Evolutionary conservation across 2,797 vertebrate species (phyloP).

Genomic region (Danio aesculapii): DNA sequence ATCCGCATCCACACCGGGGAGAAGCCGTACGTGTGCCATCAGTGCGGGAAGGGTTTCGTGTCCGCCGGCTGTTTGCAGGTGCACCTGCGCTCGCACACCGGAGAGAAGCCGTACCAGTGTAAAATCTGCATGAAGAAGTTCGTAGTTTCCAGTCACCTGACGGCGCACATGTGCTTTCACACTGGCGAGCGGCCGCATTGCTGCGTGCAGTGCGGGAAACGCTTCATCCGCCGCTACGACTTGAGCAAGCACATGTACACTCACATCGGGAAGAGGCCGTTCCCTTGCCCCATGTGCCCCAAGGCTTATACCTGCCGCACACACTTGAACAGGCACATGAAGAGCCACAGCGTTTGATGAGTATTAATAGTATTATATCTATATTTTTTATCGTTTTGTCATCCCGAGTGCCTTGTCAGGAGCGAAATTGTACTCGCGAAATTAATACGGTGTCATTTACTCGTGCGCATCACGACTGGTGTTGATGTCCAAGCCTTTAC

Average conservation of each 20-base stretch:
- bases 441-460: too few relatives aligned
- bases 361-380: too few relatives aligned
- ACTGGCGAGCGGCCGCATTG: conserved; percentile 77
- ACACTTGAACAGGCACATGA: conserved; percentile 77
- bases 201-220: conserved; percentile 76
- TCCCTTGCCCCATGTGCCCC: conserved; percentile 70
- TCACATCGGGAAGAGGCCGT: conserved; percentile 73
- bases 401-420: too few relatives aligned
- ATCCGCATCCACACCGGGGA: conserved; percentile 78
- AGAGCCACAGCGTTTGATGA: conserved; percentile 63
- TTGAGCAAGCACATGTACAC: conserved; percentile 79
- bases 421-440: too few relatives aligned
- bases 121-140: conserved; percentile 76
- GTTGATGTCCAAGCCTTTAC: too few relatives aligned
- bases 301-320: conserved; percentile 80
- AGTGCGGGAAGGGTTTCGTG: conserved; percentile 77
- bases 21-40: conserved; percentile 76
- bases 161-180: conserved; percentile 76
- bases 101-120: conserved; percentile 75
- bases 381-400: too few relatives aligned
- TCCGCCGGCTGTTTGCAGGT: conserved; percentile 78
- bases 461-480: too few relatives aligned
- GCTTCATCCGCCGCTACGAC: conserved; percentile 76
- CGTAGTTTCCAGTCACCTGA: conserved; percentile 78
- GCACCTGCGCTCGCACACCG: conserved; percentile 77